Conservation (phyloP, 2,113 vertebrate species). For the Thomomys bottae region DNA sequence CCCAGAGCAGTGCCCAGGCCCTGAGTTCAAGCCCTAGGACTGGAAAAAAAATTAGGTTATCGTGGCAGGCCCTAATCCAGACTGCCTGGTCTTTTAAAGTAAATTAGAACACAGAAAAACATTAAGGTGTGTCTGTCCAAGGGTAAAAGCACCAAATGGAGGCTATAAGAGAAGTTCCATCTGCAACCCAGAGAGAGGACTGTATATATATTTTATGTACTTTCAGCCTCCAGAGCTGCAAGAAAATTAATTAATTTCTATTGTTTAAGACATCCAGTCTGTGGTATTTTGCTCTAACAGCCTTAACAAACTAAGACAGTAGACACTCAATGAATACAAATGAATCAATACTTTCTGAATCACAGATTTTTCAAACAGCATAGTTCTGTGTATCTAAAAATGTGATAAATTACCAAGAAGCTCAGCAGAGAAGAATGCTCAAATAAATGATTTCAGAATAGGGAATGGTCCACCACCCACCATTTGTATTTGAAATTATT, state of each 20-base stretch:
- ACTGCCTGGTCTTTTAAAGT: neutral
- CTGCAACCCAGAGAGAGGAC: neutral
- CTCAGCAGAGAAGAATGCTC: neutral
- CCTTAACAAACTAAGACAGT: neutral
- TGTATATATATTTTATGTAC: neutral
- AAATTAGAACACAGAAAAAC: neutral
- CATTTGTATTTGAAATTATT: slow-evolving; percentile 43
- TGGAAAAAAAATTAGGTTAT: neutral
- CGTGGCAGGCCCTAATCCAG: neutral
- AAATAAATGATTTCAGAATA: slow-evolving; percentile 32
- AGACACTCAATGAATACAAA: slow-evolving; percentile 23
- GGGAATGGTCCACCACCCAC: neutral
- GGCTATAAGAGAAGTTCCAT: neutral
- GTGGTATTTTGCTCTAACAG: neutral
- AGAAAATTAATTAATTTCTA: neutral
- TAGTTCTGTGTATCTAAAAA: neutral
- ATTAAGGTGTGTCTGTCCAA: rapidly evolving
- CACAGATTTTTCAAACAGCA: slow-evolving; percentile 30
- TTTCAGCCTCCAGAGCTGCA: neutral
- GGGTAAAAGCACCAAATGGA: neutral
- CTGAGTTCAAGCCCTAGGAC: too few species aligned
- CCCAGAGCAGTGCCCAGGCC: too few species aligned
- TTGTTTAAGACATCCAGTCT: neutral
- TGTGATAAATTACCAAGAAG: slow-evolving; percentile 36
- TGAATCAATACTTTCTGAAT: slow-evolving; percentile 25